Conservation (phyloP, 2,113 vertebrate genomes). For the Aegotheles bennettii region DNA sequence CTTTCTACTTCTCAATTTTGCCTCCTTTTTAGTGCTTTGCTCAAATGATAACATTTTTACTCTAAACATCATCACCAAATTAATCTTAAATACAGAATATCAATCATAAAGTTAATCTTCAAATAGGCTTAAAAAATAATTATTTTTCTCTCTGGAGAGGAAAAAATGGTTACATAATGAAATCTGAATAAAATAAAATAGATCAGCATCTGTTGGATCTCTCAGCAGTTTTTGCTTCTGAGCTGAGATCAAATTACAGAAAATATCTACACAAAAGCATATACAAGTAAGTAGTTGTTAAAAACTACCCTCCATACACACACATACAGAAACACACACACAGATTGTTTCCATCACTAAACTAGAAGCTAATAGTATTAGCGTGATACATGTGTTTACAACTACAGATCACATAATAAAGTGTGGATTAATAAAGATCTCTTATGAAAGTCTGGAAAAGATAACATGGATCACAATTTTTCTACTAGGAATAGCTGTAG, state of each 20-base stretch:
- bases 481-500: conserved; percentile 43
- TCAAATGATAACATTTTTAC: neutral
- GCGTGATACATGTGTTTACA: neutral
- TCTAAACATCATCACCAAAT: neutral
- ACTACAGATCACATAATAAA: neutral
- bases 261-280: neutral
- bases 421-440: conserved; percentile 2
- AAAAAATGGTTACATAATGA: neutral
- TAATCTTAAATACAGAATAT: neutral
- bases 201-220: neutral
- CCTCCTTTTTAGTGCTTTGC: neutral
- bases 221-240: neutral
- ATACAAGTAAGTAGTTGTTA: neutral
- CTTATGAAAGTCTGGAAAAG: conserved; percentile 1
- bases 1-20: neutral
- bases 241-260: neutral
- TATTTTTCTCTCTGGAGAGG: neutral
- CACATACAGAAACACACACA: neutral
- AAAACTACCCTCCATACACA: neutral
- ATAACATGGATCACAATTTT: neutral
- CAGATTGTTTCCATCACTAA: neutral
- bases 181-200: neutral
- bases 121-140: neutral
- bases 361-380: neutral
- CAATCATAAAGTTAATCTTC: neutral